These are phyloP conservation scores for Spea multiplicata DNA, from an alignment of 2,113 vertebrate species.

Conservation along the genomic window DNA sequence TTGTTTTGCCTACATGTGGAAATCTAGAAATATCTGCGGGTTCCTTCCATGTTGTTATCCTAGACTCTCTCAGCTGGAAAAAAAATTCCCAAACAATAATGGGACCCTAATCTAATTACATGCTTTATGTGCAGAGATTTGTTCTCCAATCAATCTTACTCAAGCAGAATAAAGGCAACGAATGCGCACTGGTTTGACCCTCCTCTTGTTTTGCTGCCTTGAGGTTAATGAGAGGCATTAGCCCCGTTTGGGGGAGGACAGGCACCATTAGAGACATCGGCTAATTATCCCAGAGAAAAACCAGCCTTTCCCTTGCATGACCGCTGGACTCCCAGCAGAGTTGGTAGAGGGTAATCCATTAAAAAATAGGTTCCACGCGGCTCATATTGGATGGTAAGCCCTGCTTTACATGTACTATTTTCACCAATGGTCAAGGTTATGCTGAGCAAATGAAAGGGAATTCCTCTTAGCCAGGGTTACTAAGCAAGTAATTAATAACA, in stretches of 20 bases:
- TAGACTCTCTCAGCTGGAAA: background rate
- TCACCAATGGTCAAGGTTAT: too few relatives aligned
- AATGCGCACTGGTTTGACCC: constrained; percentile 74
- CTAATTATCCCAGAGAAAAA: constrained; percentile 18
- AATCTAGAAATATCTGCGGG: background rate
- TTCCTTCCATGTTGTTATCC: background rate
- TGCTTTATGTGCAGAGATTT: constrained; percentile 98
- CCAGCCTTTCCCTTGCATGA: background rate
- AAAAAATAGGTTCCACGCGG: too few relatives aligned
- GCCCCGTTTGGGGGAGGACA: constrained; percentile 41
- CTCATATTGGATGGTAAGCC: too few relatives aligned
- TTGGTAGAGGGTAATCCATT: background rate
- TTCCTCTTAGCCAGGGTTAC: too few relatives aligned
- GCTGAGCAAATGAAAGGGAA: too few relatives aligned
- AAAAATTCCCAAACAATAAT: constrained; percentile 21
- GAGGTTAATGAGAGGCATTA: constrained; percentile 61
- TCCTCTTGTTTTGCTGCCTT: constrained; percentile 68
- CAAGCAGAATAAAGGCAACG: constrained; percentile 77
- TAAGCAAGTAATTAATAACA: too few relatives aligned
- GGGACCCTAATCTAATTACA: constrained; percentile 95
- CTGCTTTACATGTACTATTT: too few relatives aligned
- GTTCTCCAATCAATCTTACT: constrained; percentile 94
- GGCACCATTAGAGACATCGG: constrained; percentile 15
- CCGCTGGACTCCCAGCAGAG: constrained; percentile 5
- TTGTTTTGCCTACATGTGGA: too few relatives aligned